Evolutionary conservation across 2,797 vertebrate genomes (phyloP).

Genomic region (Danio aesculapii): DNA sequence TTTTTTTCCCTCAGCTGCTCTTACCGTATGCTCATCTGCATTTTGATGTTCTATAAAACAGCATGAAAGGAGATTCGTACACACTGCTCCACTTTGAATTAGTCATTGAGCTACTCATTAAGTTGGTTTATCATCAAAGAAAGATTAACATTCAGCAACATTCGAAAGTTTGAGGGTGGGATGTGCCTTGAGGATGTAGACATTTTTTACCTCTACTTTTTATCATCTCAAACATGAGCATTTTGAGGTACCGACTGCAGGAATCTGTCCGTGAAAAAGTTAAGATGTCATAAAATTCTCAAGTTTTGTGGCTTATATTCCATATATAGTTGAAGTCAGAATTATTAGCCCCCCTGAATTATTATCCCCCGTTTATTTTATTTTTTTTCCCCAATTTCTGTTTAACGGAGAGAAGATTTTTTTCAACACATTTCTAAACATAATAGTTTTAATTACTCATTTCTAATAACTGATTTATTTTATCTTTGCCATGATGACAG

Average conservation of each 20-base stretch:
- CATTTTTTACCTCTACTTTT: background rate
- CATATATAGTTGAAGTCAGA: too few species aligned
- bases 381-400: too few species aligned
- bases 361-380: too few species aligned
- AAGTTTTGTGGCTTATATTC: too few species aligned
- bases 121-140: conserved; percentile 4
- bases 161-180: background rate
- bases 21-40: background rate
- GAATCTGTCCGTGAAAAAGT: background rate
- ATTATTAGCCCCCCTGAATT: too few species aligned
- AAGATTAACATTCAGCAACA: conserved; percentile 22
- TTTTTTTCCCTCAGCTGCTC: background rate
- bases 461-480: too few species aligned
- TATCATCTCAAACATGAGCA: background rate
- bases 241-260: background rate
- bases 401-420: too few species aligned
- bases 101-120: conserved; percentile 12
- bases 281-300: too few species aligned
- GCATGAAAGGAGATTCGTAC: conserved; percentile 2
- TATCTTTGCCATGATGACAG: too few species aligned
- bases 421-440: too few species aligned
- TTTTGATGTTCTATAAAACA: conserved; percentile 6
- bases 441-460: too few species aligned
- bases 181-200: background rate
- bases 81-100: conserved; percentile 17